Evolutionary conservation across 2,888 invertebrate species (phyloP), one percentile per base, ranked within the genome.

Genomic region (Nephrocerus scutellatus): DNA sequence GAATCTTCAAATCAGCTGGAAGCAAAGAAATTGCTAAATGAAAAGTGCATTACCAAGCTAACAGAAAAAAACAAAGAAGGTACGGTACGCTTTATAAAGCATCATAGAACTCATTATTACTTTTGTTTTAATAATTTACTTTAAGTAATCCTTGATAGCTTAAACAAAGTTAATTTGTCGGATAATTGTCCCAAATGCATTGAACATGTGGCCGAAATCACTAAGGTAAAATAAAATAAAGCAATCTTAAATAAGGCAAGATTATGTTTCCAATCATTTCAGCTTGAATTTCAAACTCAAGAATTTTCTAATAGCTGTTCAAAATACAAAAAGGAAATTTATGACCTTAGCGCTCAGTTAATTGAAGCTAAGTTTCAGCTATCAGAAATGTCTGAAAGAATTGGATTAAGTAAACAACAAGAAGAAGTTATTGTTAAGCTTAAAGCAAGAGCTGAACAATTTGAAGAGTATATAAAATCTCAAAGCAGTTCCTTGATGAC

Each of bases 361-460:
- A 50, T 60, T 2, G 62, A 66, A 16, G 50, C 61, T 2, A 66
- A 62, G 41, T 51, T 52, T 2, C 45, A 57, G 3, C 62, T 69
- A 10, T 37, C 41, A 3, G 58, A 60, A 35, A 49, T 72, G 5
- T 64, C 68, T 7, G 57, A 50, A 14, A 69, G 67, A 44, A 36
- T 68, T 2, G 50, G 57, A 34, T 53, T 71, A 3, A 68, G 62
- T 65, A 73, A 72, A 48, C 74, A 78, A 41, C 74, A 77, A 53
- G 79, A 79, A 50, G 68, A 73, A 3, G 59, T 79, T 9, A 74
- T 80, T 53, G 65, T 68, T 14, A 79, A 79, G 41, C 54, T 80
- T 10, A 77, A 75, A 52, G 70, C 71, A 46, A 80, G 80, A 52
- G 77, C 78, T 0, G 73, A 74, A 47, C 76, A 77, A 54, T 79